Percentiles rank a stretch among this genome's conserved stretches.
phyloP scores from a whole-genome alignment of 1,140 invertebrate species.

The Platorchestia sp. region DNA sequence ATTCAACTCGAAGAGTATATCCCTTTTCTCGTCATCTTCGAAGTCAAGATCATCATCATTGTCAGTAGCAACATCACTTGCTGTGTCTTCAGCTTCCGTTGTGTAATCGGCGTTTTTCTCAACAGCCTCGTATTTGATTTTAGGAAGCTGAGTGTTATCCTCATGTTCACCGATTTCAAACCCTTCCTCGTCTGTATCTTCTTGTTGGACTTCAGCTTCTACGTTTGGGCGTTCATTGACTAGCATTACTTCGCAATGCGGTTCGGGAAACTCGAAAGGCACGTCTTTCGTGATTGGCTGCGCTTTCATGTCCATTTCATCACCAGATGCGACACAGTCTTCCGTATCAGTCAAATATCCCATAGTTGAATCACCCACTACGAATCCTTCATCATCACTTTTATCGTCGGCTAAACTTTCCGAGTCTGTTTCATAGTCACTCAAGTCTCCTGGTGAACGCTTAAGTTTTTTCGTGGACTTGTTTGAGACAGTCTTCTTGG shows the following conservation, averaged over 20 bases:
- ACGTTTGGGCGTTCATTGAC: neutral
- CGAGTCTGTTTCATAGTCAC: slow-evolving; percentile 41
- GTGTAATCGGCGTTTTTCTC: neutral
- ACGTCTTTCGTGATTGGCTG: neutral
- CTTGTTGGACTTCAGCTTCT: slow-evolving; percentile 1
- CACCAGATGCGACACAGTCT: slow-evolving; percentile 14
- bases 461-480: slow-evolving; percentile 22
- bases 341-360: neutral
- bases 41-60: slow-evolving; percentile 57
- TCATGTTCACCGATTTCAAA: slow-evolving; percentile 19
- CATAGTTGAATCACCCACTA: neutral
- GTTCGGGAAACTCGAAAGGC: slow-evolving; percentile 5
- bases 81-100: neutral
- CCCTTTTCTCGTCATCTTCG: slow-evolving; percentile 53
- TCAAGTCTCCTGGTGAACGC: neutral
- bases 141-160: neutral
- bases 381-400: slow-evolving; percentile 31
- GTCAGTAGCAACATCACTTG: slow-evolving; percentile 16
- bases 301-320: neutral
- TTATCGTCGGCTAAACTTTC: slow-evolving; percentile 1
- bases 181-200: slow-evolving; percentile 32
- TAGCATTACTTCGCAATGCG: neutral
- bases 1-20: slow-evolving; percentile 47
- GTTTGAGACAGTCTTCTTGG: neutral
- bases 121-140: neutral